Base-by-base conservation (phyloP, 2,888 invertebrate species). In the Ennomos fuscantarius region DNA sequence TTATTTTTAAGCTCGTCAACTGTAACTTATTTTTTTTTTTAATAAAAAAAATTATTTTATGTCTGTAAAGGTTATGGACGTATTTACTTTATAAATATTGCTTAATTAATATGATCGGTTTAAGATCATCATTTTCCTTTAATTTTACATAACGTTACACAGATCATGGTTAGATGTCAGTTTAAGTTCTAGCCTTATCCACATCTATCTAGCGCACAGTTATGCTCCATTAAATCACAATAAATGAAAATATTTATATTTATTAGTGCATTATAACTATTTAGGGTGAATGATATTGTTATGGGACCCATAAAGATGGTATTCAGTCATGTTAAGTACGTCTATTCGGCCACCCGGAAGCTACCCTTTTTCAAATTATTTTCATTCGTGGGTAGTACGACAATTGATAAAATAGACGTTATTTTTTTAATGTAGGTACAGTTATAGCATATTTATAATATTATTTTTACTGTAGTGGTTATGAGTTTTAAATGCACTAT, bases 221-320 rank as follows among this genome's bases (percentile, higher is more conserved):
- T 58, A 62, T 68, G 73, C 73, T 72, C 78, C 76, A 84, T 87
- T 89, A 89, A 88, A 89, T 88, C 88, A 88, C 76, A 79, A 76
- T 74, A 82, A 77, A 81, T 82, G 79, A 83, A 84, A 86, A 84
- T 87, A 89, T 88, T 88, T 82, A 82, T 88, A 88, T 89, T 87
- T 88, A 86, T 86, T 84, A 83, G 74, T 70, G 63, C 76, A 73
- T 79, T 79, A 79, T 78, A 76, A 82, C 72, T 77, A 83, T 82
- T 76, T 80, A 72, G 80, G 78, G 81, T 86, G 86, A 87, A 83
- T 90, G 87, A 90, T 89, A 81, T 82, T 79, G 79, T 85, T 79
- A 85, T 72, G 77, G 72, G 74, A 55, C 65, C 80, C 83, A 84
- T 89, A 90, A 90, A 88, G 62, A 72, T 62, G 65, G 67, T 73